phyloP scores from a whole-genome alignment of 2,888 invertebrate genomes.

The Monochamus alternatus region DNA sequence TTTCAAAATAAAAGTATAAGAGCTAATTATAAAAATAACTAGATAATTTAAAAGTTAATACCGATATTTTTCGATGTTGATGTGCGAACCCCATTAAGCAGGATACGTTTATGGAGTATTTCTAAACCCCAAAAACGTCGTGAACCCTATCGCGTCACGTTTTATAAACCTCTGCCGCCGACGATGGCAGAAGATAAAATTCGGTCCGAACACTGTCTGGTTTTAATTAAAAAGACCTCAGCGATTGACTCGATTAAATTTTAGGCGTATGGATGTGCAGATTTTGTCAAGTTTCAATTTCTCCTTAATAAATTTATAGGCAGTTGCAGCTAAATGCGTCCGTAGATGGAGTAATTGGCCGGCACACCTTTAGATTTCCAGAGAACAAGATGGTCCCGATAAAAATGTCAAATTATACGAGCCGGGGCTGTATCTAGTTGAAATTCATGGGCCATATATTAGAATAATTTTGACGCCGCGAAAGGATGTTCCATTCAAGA shows the following conservation, averaged over 20 bases:
- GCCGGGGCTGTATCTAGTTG: neutral
- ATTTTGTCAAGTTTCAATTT: conserved; percentile 17
- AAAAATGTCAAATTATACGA: conserved; percentile 17
- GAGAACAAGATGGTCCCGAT: conserved; percentile 12
- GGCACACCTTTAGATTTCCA: neutral
- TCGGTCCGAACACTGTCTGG: neutral
- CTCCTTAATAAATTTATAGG: conserved; percentile 4
- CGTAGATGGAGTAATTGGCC: conserved; percentile 5
- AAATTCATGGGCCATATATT: conserved; percentile 1
- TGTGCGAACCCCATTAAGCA: no score
- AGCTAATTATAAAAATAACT: no score
- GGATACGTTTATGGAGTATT: no score
- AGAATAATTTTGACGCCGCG: neutral
- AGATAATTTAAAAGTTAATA: no score
- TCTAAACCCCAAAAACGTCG: no score
- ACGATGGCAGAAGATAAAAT: conserved; percentile 6
- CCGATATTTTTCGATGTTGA: no score
- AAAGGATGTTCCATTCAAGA: conserved; percentile 5
- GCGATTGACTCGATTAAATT: conserved; percentile 8
- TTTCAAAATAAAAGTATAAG: no score
- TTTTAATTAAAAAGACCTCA: conserved; percentile 11
- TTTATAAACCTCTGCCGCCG: neutral
- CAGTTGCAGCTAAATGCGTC: neutral
- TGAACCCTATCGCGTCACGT: neutral
- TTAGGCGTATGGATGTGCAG: conserved; percentile 1